Evolutionary conservation across 2,797 vertebrate genomes (phyloP), one percentile per base, ranked within the genome.

Genomic region (Karalla daura): DNA sequence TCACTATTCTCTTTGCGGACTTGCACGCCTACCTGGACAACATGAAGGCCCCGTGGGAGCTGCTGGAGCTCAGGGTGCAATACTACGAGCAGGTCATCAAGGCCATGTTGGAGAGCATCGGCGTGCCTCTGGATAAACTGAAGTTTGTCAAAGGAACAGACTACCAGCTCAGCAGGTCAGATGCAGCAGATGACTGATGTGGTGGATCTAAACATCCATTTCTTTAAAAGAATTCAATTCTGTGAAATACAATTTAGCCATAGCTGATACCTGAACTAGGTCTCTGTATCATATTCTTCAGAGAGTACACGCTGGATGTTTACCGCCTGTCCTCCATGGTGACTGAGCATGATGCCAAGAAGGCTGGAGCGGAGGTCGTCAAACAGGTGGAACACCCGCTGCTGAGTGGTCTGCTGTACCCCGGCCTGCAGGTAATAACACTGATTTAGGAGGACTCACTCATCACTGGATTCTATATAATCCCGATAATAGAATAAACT

Each of bases 31-130:
- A 93, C 80, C 91, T 99, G 2, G 98, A 99, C 92, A 99, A 99
- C 86, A 99, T 99, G 98, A 99, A 99, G 73, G 98, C 98, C 2
- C 98, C 98, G 0, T 99, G 98, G 98, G 98, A 98, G 74, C 94
- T 99, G 76, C 94, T 99, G 87, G 96, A 96, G 82, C 92, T 97
- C 56, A 88, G 98, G 61, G 96, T 96, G 13, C 91, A 92, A 21
- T 99, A 98, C 76, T 99, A 99, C 0, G 96, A 99, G 74, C 93
- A 95, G 1, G 81, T 98, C 35, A 99, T 99, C 89, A 98, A 99
- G 81, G 96, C 97, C 53, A 95, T 99, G 96, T 84, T 99, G 86
- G 96, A 98, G 86, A 98, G 96, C 90, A 98, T 99, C 0, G 94
- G 94, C 0, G 96, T 99, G 14, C 95, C 98, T 7, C 88, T 99